These are phyloP conservation scores for Sphaeridia pumilis DNA, from an alignment of 2,888 invertebrate species.

Conservation along the genomic window DNA sequence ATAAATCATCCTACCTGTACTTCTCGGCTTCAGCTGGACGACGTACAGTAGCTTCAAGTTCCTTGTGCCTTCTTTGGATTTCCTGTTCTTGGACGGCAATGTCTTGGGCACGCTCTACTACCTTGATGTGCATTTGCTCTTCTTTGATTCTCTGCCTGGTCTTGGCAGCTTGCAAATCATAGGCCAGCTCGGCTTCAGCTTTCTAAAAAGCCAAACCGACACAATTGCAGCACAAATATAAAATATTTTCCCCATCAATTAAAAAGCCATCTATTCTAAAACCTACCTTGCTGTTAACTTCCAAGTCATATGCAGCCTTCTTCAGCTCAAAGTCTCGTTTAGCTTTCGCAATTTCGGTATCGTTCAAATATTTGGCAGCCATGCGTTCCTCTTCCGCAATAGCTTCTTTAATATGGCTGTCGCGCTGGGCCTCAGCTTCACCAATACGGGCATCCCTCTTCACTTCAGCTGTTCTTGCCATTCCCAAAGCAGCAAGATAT, in stretches of 20 bases:
- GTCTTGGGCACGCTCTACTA: conserved; percentile 82
- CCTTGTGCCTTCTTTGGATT: conserved; percentile 78
- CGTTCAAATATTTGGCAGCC: conserved; percentile 73
- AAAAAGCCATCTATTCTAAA: too few species aligned
- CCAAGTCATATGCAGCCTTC: conserved; percentile 92
- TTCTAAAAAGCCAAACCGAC: conserved; percentile 41
- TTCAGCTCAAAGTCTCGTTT: conserved; percentile 93
- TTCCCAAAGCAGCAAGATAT: conserved; percentile 11
- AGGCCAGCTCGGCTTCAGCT: conserved; percentile 89
- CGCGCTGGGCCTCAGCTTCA: conserved; percentile 87
- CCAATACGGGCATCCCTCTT: conserved; percentile 93
- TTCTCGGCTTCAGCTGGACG: conserved; percentile 75
- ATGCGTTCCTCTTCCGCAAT: conserved; percentile 93
- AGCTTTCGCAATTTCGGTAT: conserved; percentile 94
- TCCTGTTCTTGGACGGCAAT: conserved; percentile 94
- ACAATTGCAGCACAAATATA: too few species aligned
- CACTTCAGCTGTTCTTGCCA: conserved; percentile 69
- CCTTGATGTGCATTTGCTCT: conserved; percentile 92
- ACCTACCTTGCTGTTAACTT: conserved; percentile 83
- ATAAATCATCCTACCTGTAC: conserved; percentile 45
- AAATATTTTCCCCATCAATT: too few species aligned
- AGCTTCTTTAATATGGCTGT: conserved; percentile 85
- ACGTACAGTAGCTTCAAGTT: conserved; percentile 81
- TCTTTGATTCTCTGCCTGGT: conserved; percentile 92
- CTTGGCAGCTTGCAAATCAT: conserved; percentile 85